Conservation (phyloP, 2,113 vertebrate genomes). For the Antechinus stuartii region DNA sequence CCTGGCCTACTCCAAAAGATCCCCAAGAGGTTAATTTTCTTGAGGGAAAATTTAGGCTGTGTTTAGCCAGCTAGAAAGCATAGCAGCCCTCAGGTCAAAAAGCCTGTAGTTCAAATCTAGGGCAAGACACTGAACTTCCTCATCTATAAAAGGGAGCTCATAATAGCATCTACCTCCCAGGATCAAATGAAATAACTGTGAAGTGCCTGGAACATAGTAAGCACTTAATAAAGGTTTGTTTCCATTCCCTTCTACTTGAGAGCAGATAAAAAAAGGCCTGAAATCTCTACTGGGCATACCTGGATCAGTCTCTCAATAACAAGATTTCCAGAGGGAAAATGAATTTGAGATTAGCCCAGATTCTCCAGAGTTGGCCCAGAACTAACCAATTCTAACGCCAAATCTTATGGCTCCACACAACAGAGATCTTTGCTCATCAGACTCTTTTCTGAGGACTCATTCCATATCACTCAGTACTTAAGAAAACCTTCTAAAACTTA, state of each 20-base stretch:
- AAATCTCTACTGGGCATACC: constrained; percentile 34
- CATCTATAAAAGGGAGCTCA: background rate
- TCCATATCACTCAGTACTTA: constrained; percentile 24
- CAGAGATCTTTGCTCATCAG: constrained; percentile 2
- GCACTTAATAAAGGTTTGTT: background rate
- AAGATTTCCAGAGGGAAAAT: constrained; percentile 56
- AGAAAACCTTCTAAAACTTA: constrained; percentile 55
- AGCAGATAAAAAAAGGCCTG: constrained; percentile 33
- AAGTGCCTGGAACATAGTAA: background rate
- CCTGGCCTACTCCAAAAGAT: background rate
- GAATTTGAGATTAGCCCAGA: constrained; percentile 53
- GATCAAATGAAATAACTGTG: background rate
- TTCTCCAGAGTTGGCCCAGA: constrained; percentile 35
- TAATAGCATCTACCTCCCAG: background rate
- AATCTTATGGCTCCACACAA: background rate
- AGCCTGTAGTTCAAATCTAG: background rate
- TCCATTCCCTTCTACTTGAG: background rate
- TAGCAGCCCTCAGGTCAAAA: background rate
- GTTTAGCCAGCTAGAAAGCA: background rate
- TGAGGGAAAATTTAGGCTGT: background rate
- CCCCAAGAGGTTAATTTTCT: background rate
- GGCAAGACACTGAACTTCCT: background rate
- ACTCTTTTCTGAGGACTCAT: constrained; percentile 65
- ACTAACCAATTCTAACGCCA: background rate
- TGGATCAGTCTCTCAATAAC: constrained; percentile 48